Base-by-base conservation (phyloP, 2,888 invertebrate species). In the Eupithecia pulchellata region DNA sequence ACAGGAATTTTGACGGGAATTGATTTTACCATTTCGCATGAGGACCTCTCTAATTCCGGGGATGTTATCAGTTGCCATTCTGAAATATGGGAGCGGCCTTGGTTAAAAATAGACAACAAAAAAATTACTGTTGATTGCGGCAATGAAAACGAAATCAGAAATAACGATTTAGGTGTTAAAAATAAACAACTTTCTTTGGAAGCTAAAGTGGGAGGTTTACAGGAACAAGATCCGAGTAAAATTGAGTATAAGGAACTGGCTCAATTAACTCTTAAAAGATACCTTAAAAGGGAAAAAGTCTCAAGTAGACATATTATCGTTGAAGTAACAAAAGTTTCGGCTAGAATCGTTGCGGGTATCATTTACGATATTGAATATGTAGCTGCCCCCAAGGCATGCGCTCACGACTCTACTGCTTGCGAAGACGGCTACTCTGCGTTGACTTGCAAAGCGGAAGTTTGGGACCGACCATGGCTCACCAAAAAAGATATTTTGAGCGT, bases 391-490 rank as follows among this genome's bases (percentile, higher is more conserved):
- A 78, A 75, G 13, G 75, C 75, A 39, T 85, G 84, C 64, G 75
- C 79, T 34, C 60, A 74, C 1, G 72, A 83, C 47, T 64, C 72
- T 30, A 68, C 74, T 6, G 66, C 75, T 57, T 81, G 85, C 79
- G 66, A 68, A 30, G 70, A 77, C 13, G 73, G 68, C 17, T 76
- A 79, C 30, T 69, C 72, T 20, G 63, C 79, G 36, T 72, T 87
- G 29, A 76, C 79, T 71, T 96, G 96, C 80, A 77, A 89, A 32
- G 82, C 96, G 42, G 78, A 86, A 67, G 90, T 95, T 63, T 95
- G 95, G 95, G 90, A 94, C 47, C 91, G 89, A 47, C 93, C 95
- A 9, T 96, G 96, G 96, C 55, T 94, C 30, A 87, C 88, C 60
- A 72, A 69, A 1, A 88, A 90, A 64, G 84, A 89, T 47, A 86